Percentiles rank a stretch among this genome's conserved stretches.
These are phyloP conservation scores for Melopsittacus undulatus DNA, from an alignment of 2,797 vertebrate species.

Conservation along the genomic window DNA sequence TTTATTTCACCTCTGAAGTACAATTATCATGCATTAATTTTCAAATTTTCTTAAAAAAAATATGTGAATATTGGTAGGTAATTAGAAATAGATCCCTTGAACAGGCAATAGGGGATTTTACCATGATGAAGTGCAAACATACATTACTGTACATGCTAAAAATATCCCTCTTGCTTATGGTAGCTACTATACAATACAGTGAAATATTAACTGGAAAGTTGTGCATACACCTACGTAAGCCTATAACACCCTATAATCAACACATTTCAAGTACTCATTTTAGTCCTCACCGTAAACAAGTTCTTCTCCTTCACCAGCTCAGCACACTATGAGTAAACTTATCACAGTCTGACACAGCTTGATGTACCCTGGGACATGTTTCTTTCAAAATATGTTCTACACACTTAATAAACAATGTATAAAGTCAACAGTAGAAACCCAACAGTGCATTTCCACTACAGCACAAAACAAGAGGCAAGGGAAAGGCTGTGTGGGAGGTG, in stretches of 20 bases:
- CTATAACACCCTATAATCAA: slow-evolving; percentile 5
- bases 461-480: slow-evolving; percentile 7
- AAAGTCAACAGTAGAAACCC: slow-evolving; percentile 6
- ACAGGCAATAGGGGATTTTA: not conserved
- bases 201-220: not conserved
- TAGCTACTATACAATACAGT: not conserved
- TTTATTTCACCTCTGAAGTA: slow-evolving; percentile 13
- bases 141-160: not conserved
- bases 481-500: slow-evolving; percentile 33
- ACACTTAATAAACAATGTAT: slow-evolving; percentile 13
- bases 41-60: not conserved
- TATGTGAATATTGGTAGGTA: not conserved
- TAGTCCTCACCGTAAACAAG: not conserved
- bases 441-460: slow-evolving; percentile 10
- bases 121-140: not conserved
- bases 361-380: not conserved
- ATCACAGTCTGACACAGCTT: slow-evolving; percentile 15
- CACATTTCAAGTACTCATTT: slow-evolving; percentile 24
- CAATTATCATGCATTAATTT: not conserved
- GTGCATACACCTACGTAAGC: not conserved
- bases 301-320: slow-evolving; percentile 24
- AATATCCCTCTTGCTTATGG: not conserved
- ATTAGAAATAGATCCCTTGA: slow-evolving; percentile 14
- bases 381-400: slow-evolving; percentile 33
- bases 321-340: not conserved